Evolutionary conservation across 2,888 invertebrate genomes (phyloP), one percentile per base, ranked within the genome.

Genomic region (Eulithis prunata): DNA sequence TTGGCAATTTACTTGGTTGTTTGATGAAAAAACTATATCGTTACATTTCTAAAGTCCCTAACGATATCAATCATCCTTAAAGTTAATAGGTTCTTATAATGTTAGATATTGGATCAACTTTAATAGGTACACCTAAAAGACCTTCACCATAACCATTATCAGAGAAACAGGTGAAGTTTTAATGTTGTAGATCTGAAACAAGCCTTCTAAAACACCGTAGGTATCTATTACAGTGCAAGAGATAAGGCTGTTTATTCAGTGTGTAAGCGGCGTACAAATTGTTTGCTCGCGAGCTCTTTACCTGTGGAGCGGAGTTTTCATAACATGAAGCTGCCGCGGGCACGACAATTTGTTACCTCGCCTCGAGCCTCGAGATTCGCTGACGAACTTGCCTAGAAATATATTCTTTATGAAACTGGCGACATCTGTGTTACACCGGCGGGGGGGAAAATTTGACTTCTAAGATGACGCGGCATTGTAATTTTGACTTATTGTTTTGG

Each of bases 241-340:
- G 85, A 87, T 88, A 88, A 86, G 84, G 78, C 85, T 89, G 86
- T 90, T 90, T 90, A 87, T 89, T 87, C 86, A 84, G 83, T 77
- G 81, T 85, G 84, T 89, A 89, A 90, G 84, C 88, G 83, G 80
- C 75, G 85, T 83, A 88, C 89, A 92, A 92, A 91, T 90, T 91
- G 91, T 90, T 91, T 90, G 85, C 87, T 78, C 74, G 78, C 76
- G 76, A 81, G 80, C 80, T 84, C 85, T 83, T 85, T 90, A 90
- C 90, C 90, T 91, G 88, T 79, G 79, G 80, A 79, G 76, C 75
- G 71, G 78, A 82, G 90, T 89, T 90, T 88, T 89, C 90, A 90
- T 91, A 90, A 90, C 87, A 84, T 78, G 71, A 72, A 79, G 81
- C 83, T 78, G 88, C 90, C 89, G 80, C 82, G 74, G 88, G 90